phyloP scores from a whole-genome alignment of 2,797 vertebrate species.

The Ceryle rudis region DNA sequence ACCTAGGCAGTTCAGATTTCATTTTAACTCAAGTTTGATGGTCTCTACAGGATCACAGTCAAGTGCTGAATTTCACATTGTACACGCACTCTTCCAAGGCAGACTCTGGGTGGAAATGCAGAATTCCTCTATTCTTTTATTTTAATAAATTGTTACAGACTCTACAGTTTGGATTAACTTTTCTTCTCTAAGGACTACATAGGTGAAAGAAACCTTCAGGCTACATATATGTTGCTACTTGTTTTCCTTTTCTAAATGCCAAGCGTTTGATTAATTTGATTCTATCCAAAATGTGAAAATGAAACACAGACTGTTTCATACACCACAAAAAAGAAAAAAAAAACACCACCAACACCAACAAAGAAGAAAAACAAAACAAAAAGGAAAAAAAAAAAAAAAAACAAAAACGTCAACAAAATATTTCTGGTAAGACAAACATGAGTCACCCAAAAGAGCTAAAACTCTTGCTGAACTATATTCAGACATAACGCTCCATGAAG shows the following conservation, averaged over 20 bases:
- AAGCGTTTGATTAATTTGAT: not conserved
- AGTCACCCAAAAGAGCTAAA: not conserved
- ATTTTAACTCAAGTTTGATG: not conserved
- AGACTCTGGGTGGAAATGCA: not conserved
- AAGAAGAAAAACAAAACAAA: too few species aligned
- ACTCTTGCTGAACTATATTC: not conserved
- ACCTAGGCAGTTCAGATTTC: not conserved
- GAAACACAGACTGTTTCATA: not conserved
- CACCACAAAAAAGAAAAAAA: not conserved
- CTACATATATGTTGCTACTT: not conserved
- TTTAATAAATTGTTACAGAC: not conserved
- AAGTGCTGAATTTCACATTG: not conserved
- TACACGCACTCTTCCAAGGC: not conserved
- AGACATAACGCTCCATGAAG: not conserved
- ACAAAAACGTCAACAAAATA: not conserved
- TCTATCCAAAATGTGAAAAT: not conserved
- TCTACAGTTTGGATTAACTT: not conserved
- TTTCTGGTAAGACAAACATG: not conserved
- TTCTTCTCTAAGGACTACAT: not conserved
- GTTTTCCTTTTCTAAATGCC: not conserved
- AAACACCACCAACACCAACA: too few species aligned
- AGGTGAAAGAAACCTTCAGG: not conserved
- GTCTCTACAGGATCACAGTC: not conserved
- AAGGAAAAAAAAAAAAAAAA: too few species aligned
- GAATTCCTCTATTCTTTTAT: not conserved